Base-by-base conservation (phyloP, 2,888 invertebrate genomes). In the Yponomeuta plumbellus region DNA sequence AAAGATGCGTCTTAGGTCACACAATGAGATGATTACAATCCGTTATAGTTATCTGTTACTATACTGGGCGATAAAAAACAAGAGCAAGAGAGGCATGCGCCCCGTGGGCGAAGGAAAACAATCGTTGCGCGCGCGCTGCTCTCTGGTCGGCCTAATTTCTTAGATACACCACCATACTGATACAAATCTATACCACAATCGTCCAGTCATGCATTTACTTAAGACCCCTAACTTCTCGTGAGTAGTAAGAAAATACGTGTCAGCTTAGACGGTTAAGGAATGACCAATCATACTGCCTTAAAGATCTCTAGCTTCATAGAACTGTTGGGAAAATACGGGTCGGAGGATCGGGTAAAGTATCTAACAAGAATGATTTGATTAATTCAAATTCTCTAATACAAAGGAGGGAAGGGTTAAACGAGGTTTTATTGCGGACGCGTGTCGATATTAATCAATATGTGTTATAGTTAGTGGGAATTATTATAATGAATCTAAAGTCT, bases 11-110 rank as follows among this genome's bases (percentile, higher is more conserved):
- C 86, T 85, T 81, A 83, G 83, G 84, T 83, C 85, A 88, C 85
- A 90, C 89, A 90, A 91, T 88, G 81, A 88, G 85, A 88, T 88
- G 89, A 90, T 90, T 91, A 89, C 88, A 88, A 88, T 88, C 88
- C 88, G 86, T 85, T 89, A 88, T 88, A 86, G 78, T 84, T 85
- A 87, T 83, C 84, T 82, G 83, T 81, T 26, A 80, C 69, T 75
- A 74, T 76, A 76, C 74, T 52, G 13, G 61, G 57, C 44, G 76
- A 76, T 71, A 83, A 84, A 85, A 87, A 85, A 84, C 79, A 83
- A 83, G 79, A 80, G 81, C 81, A 80, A 77, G 78, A 74, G 71
- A 72, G 84, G 83, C 79, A 83, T 82, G 76, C 80, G 81, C 70
- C 76, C 26, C 80, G 90, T 91, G 89, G 90, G 91, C 89, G 91